Base-by-base conservation (phyloP, 2,113 vertebrate species). In the Nibea albiflora region DNA sequence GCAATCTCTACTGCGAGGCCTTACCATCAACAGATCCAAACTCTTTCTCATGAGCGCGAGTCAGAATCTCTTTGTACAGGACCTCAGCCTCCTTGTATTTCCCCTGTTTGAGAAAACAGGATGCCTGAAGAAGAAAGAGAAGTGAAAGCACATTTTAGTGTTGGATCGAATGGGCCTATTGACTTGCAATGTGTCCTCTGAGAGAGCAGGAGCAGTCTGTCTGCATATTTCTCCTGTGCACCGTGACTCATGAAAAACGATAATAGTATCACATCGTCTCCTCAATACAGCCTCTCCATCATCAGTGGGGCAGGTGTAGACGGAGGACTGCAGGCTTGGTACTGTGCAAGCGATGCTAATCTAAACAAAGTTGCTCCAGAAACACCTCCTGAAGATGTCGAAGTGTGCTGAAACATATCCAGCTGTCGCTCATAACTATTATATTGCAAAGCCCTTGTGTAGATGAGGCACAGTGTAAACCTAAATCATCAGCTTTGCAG, bases 1-100 rank as follows among this genome's bases (percentile, higher is more conserved):
- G 16, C 26, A 24, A 0, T 0, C 11, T 65, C 28, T 12, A 19
- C 44, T 24, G 35, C 17, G 46, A 78, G 14, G 64, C 70, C 97
- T 95, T 95, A 99, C 97, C 98, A 90, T 99, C 98, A 62, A 99
- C 98, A 31, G 97, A 97, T 84, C 98, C 98, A 90, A 99, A 99
- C 90, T 99, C 98, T 90, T 99, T 99, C 94, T 99, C 97, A 0
- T 99, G 98, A 86, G 98, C 98, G 10, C 97, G 96, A 71, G 98
- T 99, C 80, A 99, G 96, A 88, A 99, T 99, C 91, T 99, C 98
- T 94, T 99, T 99, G 87, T 99, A 99, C 26, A 99, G 96, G 49
- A 95, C 93, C 92, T 99, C 98, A 0, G 98, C 98, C 83, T 99
- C 97, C 80, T 97, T 97, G 89, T 98, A 99, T 90, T 99, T 99